Evolutionary conservation across 2,113 vertebrate genomes (phyloP), one percentile per base, ranked within the genome.

Genomic region (Lampris megalopsis): DNA sequence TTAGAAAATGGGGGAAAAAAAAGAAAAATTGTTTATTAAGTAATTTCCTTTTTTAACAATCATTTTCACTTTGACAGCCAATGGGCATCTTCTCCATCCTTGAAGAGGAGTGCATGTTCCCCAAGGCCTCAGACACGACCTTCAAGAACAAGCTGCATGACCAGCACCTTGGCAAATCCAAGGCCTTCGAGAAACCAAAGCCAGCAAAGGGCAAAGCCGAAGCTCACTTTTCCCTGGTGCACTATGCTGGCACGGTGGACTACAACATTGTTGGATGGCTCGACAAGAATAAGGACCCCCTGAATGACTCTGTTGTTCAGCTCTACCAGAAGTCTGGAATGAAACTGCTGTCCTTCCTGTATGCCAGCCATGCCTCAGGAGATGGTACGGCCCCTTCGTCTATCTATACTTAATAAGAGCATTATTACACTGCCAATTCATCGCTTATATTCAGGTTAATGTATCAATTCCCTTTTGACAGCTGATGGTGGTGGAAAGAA

Each of bases 91-190:
- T 77, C 74, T 77, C 67, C 74, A 75, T 59, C 61, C 52, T 67
- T 43, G 67, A 90, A 76, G 83, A 89, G 73, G 85, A 92, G 57
- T 73, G 64, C 41, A 75, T 77, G 71, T 80, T 69, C 64, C 71
- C 71, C 50, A 80, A 74, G 38, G 65, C 78, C 24, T 74, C 78
- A 64, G 78, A 80, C 65, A 74, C 65, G 1, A 66, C 96, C 94
- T 97, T 97, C 85, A 96, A 96, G 86, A 96, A 96, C 89, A 96
- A 97, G 79, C 92, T 97, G 3, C 96, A 96, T 38, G 95, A 97
- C 40, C 96, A 97, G 59, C 96, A 97, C 6, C 88, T 97, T 73
- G 96, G 96, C 5, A 97, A 95, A 78, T 94, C 13, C 53, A 76
- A 79, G 54, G 79, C 84, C 5, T 93, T 93, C 58, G 79, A 93